These are phyloP conservation scores for Belgica antarctica DNA, from an alignment of 2,888 invertebrate species.

Conservation along the genomic window DNA sequence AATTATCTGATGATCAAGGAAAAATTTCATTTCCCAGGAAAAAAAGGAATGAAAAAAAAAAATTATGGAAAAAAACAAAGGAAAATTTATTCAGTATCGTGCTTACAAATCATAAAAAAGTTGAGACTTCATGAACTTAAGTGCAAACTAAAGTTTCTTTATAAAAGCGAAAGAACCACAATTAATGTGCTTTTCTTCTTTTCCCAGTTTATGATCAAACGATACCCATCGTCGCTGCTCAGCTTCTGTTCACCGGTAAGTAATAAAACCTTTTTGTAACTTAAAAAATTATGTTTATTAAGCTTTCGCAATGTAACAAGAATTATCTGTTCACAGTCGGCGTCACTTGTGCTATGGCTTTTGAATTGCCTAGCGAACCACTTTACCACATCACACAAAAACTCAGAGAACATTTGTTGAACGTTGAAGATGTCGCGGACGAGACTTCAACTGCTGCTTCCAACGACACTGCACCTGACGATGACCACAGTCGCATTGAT, in stretches of 20 bases:
- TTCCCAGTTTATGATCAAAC: constrained; percentile 51
- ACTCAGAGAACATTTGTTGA: constrained; percentile 25
- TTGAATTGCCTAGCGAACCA: constrained; percentile 69
- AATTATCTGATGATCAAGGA: neutral
- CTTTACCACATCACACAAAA: constrained; percentile 45
- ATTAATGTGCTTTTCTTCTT: constrained; percentile 16
- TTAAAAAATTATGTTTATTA: too few species aligned
- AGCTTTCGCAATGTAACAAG: too few species aligned
- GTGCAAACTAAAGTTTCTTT: too few species aligned
- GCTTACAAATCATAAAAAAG: too few species aligned
- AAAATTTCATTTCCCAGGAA: neutral
- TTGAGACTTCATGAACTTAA: too few species aligned
- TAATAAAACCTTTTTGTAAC: too few species aligned
- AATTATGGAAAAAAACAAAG: too few species aligned
- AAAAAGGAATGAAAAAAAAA: too few species aligned
- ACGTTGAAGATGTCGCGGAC: neutral
- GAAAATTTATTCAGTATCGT: too few species aligned
- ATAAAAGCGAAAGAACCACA: too few species aligned
- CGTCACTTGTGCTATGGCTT: constrained; percentile 73
- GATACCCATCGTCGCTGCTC: constrained; percentile 53
- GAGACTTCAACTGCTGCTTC: too few species aligned
- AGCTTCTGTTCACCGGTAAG: too few species aligned
- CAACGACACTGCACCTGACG: neutral
- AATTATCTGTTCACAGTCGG: constrained; percentile 71
- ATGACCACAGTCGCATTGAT: constrained; percentile 30